phyloP scores from a whole-genome alignment of 2,113 vertebrate species.

The Perca fluviatilis region DNA sequence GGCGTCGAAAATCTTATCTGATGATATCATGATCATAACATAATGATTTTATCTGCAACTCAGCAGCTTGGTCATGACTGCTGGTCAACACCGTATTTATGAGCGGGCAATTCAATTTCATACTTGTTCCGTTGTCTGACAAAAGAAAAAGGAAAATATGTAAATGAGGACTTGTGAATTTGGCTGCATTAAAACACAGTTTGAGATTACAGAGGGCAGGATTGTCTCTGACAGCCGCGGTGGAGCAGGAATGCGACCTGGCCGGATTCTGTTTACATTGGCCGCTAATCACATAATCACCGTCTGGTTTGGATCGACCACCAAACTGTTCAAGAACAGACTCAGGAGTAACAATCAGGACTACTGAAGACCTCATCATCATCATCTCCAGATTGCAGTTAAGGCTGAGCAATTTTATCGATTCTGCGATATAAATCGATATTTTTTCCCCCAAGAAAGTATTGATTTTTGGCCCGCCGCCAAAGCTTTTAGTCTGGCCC shows the following conservation, averaged over 20 bases:
- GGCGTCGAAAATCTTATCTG: too few relatives aligned
- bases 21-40: neutral
- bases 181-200: neutral
- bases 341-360: neutral
- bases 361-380: neutral
- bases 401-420: too few relatives aligned
- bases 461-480: too few relatives aligned
- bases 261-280: neutral
- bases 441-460: too few relatives aligned
- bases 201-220: neutral
- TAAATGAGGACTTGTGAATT: neutral
- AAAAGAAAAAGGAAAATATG: neutral
- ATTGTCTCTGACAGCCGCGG: neutral
- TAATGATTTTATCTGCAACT: neutral
- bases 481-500: too few relatives aligned
- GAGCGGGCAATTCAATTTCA: neutral
- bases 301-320: conserved; percentile 9
- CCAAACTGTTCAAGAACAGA: neutral
- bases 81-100: neutral
- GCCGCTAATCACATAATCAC: neutral
- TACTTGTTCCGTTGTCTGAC: neutral
- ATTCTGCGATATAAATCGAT: too few relatives aligned
- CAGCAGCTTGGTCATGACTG: neutral
- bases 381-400: neutral
- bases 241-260: neutral